phyloP scores from a whole-genome alignment of 2,797 vertebrate species.

The Paguma larvata region DNA sequence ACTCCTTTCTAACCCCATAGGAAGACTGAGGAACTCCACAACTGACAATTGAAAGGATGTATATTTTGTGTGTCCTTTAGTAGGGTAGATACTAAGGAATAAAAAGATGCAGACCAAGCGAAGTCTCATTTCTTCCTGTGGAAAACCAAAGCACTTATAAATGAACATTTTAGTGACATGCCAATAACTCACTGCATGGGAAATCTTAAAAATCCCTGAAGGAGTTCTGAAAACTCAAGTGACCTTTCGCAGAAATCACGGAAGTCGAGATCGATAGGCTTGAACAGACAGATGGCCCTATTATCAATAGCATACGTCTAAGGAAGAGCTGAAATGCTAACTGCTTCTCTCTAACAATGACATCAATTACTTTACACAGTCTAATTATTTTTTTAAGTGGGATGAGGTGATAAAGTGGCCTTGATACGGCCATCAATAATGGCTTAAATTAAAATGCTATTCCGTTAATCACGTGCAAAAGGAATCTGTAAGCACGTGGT shows the following conservation, averaged over 20 bases:
- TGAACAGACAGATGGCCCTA: not conserved
- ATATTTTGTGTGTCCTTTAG: not conserved
- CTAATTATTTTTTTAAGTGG: not conserved
- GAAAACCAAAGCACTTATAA: not conserved
- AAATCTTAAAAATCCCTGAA: conserved; percentile 12
- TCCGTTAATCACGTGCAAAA: not conserved
- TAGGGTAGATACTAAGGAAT: not conserved
- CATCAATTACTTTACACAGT: not conserved
- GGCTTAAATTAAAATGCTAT: not conserved
- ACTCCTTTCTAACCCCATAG: not conserved
- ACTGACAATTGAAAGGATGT: not conserved
- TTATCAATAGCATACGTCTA: not conserved
- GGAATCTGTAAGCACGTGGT: not conserved
- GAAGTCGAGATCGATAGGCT: not conserved
- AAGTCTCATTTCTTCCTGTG: not conserved
- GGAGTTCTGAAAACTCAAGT: not conserved
- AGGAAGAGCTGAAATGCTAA: not conserved
- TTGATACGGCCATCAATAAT: not conserved
- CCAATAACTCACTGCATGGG: not conserved
- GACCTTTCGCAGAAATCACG: not conserved
- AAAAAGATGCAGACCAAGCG: not conserved
- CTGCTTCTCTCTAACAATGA: not conserved
- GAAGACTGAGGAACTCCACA: not conserved
- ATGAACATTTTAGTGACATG: not conserved
- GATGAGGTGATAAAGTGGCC: not conserved